These are phyloP conservation scores for Poecilus cupreus DNA, from an alignment of 2,888 invertebrate genomes.

Conservation along the genomic window DNA sequence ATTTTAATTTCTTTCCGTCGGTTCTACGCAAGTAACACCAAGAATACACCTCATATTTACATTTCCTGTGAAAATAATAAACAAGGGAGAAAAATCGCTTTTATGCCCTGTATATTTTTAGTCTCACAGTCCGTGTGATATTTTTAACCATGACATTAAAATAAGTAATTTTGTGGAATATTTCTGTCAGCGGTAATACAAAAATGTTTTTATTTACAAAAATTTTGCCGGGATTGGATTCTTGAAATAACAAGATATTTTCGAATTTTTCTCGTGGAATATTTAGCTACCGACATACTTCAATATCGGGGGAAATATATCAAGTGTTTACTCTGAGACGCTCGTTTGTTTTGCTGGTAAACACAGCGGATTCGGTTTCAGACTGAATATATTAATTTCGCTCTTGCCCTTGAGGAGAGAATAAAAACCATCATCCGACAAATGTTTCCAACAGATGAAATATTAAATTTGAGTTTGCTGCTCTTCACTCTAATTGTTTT, in stretches of 20 bases:
- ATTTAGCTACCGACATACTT: neutral
- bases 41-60: constrained; percentile 23
- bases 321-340: neutral
- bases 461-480: neutral
- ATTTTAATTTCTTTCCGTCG: neutral
- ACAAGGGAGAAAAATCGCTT: constrained; percentile 9
- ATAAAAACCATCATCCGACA: neutral
- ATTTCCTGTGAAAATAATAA: constrained; percentile 27
- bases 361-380: neutral
- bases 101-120: constrained; percentile 15
- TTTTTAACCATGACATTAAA: neutral
- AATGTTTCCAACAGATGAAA: neutral
- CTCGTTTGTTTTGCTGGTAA: neutral
- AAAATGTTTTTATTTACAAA: neutral
- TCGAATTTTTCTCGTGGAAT: neutral
- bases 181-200: neutral
- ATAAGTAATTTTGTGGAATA: neutral
- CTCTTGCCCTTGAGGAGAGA: neutral
- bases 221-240: neutral
- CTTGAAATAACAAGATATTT: neutral
- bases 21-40: neutral
- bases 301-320: neutral
- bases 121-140: neutral
- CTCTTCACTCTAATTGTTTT: neutral
- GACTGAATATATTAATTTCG: neutral